Conservation (phyloP, 2,888 invertebrate species). For the Callinectes sapidus region DNA sequence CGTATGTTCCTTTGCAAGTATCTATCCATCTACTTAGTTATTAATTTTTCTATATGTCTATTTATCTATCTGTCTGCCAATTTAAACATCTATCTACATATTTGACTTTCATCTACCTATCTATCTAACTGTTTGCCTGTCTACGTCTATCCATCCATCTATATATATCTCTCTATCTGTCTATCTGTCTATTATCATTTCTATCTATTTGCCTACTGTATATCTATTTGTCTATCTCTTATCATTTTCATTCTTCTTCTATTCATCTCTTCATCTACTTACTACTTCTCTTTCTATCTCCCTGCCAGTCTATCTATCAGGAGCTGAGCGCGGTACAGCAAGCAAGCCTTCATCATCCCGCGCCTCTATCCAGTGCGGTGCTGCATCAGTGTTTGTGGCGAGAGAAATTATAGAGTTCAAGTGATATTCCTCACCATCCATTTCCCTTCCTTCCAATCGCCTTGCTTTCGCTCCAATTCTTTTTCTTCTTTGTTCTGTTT, state of each 20-base stretch:
- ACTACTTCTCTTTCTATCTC: too few relatives aligned
- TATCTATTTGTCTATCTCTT: too few relatives aligned
- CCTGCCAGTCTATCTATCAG: not conserved
- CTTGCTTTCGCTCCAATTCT: not conserved
- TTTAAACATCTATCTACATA: not conserved
- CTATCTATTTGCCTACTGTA: too few relatives aligned
- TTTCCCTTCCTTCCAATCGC: conserved; percentile 6
- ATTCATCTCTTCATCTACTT: too few relatives aligned
- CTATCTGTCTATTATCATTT: not conserved
- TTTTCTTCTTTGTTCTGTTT: conserved; percentile 28
- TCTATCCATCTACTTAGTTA: not conserved
- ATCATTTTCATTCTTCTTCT: too few relatives aligned
- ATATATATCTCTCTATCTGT: not conserved
- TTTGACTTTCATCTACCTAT: too few relatives aligned
- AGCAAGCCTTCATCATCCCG: not conserved
- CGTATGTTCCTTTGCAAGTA: too few relatives aligned
- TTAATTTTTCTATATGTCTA: not conserved
- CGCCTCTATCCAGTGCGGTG: not conserved
- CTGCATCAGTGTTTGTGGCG: conserved; percentile 5
- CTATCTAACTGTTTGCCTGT: too few relatives aligned
- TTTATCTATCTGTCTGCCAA: not conserved
- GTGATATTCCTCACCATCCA: conserved; percentile 20
- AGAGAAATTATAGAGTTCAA: not conserved
- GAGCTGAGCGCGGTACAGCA: not conserved
- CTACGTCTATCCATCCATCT: not conserved